A percentile compares a stretch with the other conserved stretches of the same genome.
phyloP scores from a whole-genome alignment of 2,113 vertebrate genomes.

The Erpornis zantholeuca region DNA sequence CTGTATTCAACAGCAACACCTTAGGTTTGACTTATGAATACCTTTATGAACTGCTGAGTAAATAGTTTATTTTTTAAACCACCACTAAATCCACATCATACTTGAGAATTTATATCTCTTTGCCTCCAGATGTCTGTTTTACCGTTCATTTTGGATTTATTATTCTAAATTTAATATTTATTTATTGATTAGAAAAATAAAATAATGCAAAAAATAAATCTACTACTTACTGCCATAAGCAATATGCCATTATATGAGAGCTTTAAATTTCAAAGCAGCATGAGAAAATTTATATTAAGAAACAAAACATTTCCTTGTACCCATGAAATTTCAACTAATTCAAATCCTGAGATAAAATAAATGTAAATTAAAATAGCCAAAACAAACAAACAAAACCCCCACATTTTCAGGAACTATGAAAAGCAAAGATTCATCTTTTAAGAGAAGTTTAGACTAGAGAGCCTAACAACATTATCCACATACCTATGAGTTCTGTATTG shows the following conservation, averaged over 20 bases:
- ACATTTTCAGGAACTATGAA: neutral
- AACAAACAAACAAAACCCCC: rapidly evolving
- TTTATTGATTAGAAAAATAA: neutral
- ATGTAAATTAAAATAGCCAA: neutral
- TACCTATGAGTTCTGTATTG: neutral
- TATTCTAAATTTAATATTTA: neutral
- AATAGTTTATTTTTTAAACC: neutral
- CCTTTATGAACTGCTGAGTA: neutral
- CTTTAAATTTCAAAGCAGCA: neutral
- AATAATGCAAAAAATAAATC: rapidly evolving
- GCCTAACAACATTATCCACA: neutral
- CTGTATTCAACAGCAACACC: neutral
- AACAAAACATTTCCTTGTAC: neutral
- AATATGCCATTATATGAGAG: neutral
- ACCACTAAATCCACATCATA: neutral
- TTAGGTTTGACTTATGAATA: neutral
- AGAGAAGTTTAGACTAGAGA: neutral
- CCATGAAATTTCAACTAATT: neutral
- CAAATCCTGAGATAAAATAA: neutral
- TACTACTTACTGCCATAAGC: neutral
- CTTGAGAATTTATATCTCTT: neutral
- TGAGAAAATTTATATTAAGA: neutral
- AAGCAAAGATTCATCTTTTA: neutral
- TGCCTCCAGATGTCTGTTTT: neutral
- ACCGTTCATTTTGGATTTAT: neutral